phyloP scores from a whole-genome alignment of 2,888 invertebrate species.

The Dione juno region DNA sequence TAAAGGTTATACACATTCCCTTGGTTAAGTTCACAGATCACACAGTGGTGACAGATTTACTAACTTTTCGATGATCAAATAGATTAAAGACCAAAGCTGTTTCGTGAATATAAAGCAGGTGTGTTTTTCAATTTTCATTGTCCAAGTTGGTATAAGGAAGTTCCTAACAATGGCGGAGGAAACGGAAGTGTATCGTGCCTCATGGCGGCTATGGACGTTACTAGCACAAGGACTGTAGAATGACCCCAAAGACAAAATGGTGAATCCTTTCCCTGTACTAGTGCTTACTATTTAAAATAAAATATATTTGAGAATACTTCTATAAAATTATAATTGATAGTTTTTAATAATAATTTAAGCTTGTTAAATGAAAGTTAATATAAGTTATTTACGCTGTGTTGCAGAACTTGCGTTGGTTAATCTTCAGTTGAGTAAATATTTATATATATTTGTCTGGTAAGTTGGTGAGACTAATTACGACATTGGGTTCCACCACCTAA shows the following conservation, averaged over 20 bases:
- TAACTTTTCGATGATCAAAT: not conserved
- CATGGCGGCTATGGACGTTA: constrained; percentile 56
- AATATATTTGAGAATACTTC: too few species aligned
- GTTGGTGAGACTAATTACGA: too few species aligned
- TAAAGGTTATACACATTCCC: too few species aligned
- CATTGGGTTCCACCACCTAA: too few species aligned
- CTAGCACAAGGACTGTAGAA: constrained; percentile 48
- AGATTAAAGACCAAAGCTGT: constrained; percentile 27
- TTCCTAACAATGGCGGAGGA: constrained; percentile 57
- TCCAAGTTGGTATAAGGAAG: constrained; percentile 58
- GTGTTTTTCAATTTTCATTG: constrained; percentile 36
- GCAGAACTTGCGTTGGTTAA: too few species aligned
- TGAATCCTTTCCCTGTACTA: constrained; percentile 5
- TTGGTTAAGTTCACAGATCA: not conserved
- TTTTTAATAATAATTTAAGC: too few species aligned
- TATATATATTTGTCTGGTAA: too few species aligned
- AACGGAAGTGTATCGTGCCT: constrained; percentile 59
- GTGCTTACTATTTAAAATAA: not conserved
- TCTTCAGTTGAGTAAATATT: not conserved
- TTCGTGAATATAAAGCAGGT: constrained; percentile 34
- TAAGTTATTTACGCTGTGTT: too few species aligned
- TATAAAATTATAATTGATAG: not conserved
- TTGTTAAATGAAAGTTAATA: too few species aligned
- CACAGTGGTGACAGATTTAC: not conserved
- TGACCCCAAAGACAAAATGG: constrained; percentile 55